Base-by-base conservation (phyloP, 2,888 invertebrate species). In the Drosophila macrospina region DNA sequence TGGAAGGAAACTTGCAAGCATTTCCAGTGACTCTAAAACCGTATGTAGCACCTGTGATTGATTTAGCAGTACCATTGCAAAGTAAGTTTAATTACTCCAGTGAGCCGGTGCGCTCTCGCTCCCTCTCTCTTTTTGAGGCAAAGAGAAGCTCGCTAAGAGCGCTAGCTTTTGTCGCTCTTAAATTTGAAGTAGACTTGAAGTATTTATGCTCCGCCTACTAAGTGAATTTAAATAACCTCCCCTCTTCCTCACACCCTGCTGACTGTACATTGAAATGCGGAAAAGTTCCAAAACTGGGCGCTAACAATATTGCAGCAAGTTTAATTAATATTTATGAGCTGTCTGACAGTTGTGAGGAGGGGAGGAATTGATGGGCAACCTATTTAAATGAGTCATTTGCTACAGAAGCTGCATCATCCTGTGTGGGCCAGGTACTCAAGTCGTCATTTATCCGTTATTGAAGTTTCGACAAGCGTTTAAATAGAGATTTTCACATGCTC, bases 261-360 rank as follows among this genome's bases (percentile, higher is more conserved):
- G 7, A 10, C 4, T 59, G 61, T 37, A 36, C 62, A 57, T 54
- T 57, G 48, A 69, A 70, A 51, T 74, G 15, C 15, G 30, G 11
- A 50, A 71, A 83, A 67, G 71, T 86, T 88, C 66, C 78, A 72
- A 83, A 88, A 86, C 66, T 74, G 74, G 69, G 76, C 65, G 78
- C 74, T 37, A 8, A 48, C 66, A 54, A 60, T 54, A 72, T 70
- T 41, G 45, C 30, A 42, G 32, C 41, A 61, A 24, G 16, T 28
- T 70, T 60, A 69, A 68, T 70, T 67, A 65, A 65, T 55, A 72
- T 66, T 63, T 68, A 65, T 61, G 71, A 70, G n/a, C 48, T 54
- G 34, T 28, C 47, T 20, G 5, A 44, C 32, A 16, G 28, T 16
- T 41, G n/a, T n/a, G n/a, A 26, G 26, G 5, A 7, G 5, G 26